A percentile compares a stretch with the other conserved stretches of the same genome.
Evolutionary conservation across 2,797 vertebrate genomes (phyloP).

Genomic region (Pseudochirops corinnae): DNA sequence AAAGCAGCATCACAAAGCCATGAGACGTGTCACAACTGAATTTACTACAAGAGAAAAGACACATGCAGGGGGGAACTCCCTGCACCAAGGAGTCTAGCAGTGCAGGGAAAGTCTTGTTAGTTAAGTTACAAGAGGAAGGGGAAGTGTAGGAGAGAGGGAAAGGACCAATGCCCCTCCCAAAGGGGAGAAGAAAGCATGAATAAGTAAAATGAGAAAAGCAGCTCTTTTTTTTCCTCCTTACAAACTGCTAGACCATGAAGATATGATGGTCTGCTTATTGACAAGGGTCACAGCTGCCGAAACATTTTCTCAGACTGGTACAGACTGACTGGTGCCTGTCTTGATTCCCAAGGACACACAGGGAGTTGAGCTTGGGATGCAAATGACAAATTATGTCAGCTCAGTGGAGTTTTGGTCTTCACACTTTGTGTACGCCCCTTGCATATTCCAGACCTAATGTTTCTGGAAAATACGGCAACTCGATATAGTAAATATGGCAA

Average conservation of each 20-base stretch:
- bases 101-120: background rate
- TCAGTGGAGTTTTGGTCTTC: background rate
- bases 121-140: background rate
- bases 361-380: background rate
- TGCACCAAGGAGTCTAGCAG: background rate
- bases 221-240: background rate
- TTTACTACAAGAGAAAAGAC: background rate
- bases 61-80: background rate
- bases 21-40: background rate
- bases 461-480: background rate
- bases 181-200: background rate
- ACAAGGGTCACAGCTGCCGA: background rate
- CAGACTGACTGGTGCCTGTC: background rate
- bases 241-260: background rate
- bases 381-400: background rate
- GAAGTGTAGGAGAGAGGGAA: background rate
- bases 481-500: background rate
- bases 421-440: background rate
- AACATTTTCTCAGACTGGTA: background rate
- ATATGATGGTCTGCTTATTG: background rate
- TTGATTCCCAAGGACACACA: background rate
- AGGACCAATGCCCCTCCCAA: background rate
- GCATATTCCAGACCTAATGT: background rate
- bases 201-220: background rate
- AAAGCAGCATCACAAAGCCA: background rate